Conservation (phyloP, 2,888 invertebrate species). For the Xanthia togata region DNA sequence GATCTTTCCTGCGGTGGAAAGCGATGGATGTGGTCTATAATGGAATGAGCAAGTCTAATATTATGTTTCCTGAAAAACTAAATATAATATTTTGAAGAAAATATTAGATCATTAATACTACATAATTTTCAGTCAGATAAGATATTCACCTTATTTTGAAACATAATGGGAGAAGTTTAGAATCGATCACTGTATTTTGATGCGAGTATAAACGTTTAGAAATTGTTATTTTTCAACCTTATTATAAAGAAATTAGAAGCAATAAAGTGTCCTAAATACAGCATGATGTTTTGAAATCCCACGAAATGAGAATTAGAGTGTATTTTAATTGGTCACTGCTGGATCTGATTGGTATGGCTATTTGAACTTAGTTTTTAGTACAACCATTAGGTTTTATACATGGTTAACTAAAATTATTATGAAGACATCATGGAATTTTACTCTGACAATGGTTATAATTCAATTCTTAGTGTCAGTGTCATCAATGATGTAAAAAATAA, state of each 20-base stretch:
- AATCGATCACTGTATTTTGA: constrained; percentile 33
- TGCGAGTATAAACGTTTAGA: constrained; percentile 15
- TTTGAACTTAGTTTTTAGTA: constrained; percentile 4
- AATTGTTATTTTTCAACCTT: constrained; percentile 12
- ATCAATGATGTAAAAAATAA: constrained; percentile 53
- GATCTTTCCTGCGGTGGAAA: too few species aligned
- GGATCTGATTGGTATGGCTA: constrained; percentile 14
- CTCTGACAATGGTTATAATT: constrained; percentile 23
- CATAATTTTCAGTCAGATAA: not conserved
- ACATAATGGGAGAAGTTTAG: constrained; percentile 31
- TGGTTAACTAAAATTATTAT: constrained; percentile 38
- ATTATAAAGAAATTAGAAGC: constrained; percentile 55
- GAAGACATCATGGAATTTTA: constrained; percentile 27
- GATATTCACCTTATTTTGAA: constrained; percentile 13
- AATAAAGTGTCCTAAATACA: not conserved
- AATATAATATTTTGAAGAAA: not conserved
- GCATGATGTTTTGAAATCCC: constrained; percentile 19
- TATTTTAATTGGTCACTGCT: constrained; percentile 47
- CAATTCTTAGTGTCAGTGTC: constrained; percentile 22
- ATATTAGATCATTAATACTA: not conserved
- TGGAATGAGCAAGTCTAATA: too few species aligned
- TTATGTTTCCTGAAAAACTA: not conserved
- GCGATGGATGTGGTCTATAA: too few species aligned
- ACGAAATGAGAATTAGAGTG: constrained; percentile 50
- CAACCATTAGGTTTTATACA: constrained; percentile 14